Evolutionary conservation across 2,888 invertebrate species (phyloP), one percentile per base, ranked within the genome.

Genomic region (Pristionchus arcanus): DNA sequence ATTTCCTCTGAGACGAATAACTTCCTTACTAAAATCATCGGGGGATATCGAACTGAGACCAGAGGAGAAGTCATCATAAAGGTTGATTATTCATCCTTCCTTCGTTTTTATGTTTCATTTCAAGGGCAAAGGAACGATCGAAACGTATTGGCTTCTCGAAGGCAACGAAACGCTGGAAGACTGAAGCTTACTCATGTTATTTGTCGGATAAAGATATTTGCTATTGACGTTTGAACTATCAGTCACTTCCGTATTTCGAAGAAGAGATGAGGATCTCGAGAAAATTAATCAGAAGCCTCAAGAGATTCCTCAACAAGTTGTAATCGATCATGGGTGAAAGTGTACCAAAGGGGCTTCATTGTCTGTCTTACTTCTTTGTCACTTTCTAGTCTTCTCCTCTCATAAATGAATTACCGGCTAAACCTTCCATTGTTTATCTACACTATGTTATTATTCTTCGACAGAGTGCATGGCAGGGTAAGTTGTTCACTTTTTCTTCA

Each of bases 51-150:
- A 55, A 94, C 94, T 21, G 93, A 94, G 84, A 89, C 91, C 11
- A 88, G 94, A 83, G 94, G 94, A 81, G 94, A 94, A 89, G 92
- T 94, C 25, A 93, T 94, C 31, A 94, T 94, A 63, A 93, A 93
- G 90, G 92, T 86, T n/a, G 25, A 7, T 28, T 28, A 5, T 11
- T 28, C 15, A 21, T 19, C 2, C 2, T 84, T 9, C 16, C 2
- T 25, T 49, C n/a, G 15, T n/a, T 37, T 55, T 53, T 21, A 49
- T 5, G 11, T 49, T 28, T 34, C 19, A 2, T 91, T 92, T 31
- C 90, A 49, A 93, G 92, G 93, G 93, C 37, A 92, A 92, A 91
- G 93, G 93, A 28, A 91, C 92, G 16, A 92, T 93, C 25, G 90
- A 91, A 84, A 93, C 93, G 0, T 90, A 91, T 86, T 93, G 93